Base-by-base conservation (phyloP, 2,113 vertebrate genomes). In the Paratilapia polleni region DNA sequence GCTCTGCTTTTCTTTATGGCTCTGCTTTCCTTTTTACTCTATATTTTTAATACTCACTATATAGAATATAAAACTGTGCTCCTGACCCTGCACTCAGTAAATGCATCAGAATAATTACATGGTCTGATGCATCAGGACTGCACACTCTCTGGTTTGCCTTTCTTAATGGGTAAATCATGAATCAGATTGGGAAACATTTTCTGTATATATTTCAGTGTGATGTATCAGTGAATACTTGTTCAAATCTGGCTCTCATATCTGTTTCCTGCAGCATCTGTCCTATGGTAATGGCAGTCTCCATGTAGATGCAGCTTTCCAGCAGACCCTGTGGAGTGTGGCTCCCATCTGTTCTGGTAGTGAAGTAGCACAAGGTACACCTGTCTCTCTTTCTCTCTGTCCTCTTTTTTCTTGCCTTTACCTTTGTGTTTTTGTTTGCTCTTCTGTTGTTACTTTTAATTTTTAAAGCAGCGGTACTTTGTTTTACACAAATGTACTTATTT, bases 281-380 rank as follows among this genome's bases (percentile, higher is more conserved):
- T 98, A 98, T 0, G 98, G 97, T 52, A 97, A 95, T 5, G 94
- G 96, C 66, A 97, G 96, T 85, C 94, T 98, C 58, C 97, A 98
- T 0, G 98, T 99, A 49, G 98, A 99, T 14, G 98, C 98, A 14
- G 97, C 98, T 26, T 99, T 99, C 94, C 98, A 99, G 95, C 98
- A 99, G 92, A 99, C 98, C 0, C 96, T 99, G 9, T 99, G 98
- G 98, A 99, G 97, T 5, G 97, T 99, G 73, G 97, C 97, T 28
- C 98, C 98, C 1, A 98, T 99, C 95, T 99, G 98, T 93, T 99
- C 98, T 17, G 97, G 98, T 85, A 99, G 98, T 73, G 98, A 99
- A 95, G 97, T 94, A 56, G 98, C 97, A 89, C 98, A 99, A 97
- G 98, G 98, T 99, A 95, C 19, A 52, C 12, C 41, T 57, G 8